Base-by-base conservation (phyloP, 2,797 vertebrate species). In the Danio choprae region DNA sequence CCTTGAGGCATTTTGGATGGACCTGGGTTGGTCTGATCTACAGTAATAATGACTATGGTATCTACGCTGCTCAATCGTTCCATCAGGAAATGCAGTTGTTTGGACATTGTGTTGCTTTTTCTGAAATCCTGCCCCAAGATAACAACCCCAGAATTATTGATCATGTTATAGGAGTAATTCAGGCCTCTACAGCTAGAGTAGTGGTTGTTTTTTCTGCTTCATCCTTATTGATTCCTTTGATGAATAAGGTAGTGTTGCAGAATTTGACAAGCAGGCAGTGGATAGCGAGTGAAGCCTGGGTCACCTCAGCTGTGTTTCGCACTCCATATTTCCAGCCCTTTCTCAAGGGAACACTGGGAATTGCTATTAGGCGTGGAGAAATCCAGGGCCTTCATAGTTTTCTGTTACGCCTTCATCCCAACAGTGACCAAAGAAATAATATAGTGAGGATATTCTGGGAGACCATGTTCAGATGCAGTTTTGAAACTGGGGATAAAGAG, bases 341-440 rank as follows among this genome's bases (percentile, higher is more conserved):
- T 59, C 74, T 87, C 13, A 74, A 74, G 12, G 86, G 86, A 44
- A 85, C 86, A 3, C 29, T 29, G 29, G 29, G 29, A 29, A 29
- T 29, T 29, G 29, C 29, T 29, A 29, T 29, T 29, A 87, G 89
- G 0, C 84, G 87, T 22, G 92, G 91, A 50, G 88, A 92, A 82
- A 92, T 92, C 51, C 22, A 83, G 41, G 90, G 89, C 0, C 87
- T 92, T 40, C 51, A 22, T 40, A 84, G 91, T 1, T 92, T 87
- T 75, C 75, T 93, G n/a, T 56, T 80, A 63, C 76, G 20, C 4
- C 4, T 85, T n/a, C 85, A 29, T 20, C 83, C 82, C 36, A 73
- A 84, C 51, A 79, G 44, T 13, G n/a, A 81, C 8, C 58, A 72
- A 2, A 41, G 63, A 77, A 80, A 85, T 41, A 76, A 67, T 46